Conservation (phyloP, 1,140 invertebrate genomes). For the Temnothorax curvispinosus region DNA sequence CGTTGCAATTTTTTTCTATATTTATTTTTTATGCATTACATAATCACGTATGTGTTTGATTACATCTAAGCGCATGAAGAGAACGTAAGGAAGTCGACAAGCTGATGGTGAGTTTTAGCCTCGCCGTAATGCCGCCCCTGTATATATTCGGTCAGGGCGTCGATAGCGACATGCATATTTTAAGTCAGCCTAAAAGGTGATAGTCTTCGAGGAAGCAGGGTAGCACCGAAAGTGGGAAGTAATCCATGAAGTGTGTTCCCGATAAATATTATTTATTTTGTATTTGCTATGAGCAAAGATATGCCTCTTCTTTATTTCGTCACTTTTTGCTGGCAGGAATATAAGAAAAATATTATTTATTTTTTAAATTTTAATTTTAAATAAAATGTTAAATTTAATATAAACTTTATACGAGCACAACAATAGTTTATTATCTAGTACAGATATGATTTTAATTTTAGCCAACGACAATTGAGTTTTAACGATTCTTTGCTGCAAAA, state of each 20-base stretch:
- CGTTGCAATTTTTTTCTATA: background rate
- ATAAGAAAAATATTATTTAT: background rate
- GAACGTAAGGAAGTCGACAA: background rate
- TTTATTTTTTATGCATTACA: background rate
- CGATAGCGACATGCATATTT: constrained; percentile 70
- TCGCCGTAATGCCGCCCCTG: constrained; percentile 51
- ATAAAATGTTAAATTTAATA: background rate
- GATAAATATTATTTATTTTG: constrained; percentile 56
- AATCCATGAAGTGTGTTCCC: background rate
- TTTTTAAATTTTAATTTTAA: background rate
- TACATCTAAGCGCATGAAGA: background rate
- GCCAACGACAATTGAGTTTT: background rate
- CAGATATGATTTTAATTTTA: background rate
- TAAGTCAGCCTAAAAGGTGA: constrained; percentile 66
- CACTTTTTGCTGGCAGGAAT: background rate
- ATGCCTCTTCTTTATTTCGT: background rate
- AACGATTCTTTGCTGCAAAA: background rate
- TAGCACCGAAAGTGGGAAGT: constrained; percentile 26
- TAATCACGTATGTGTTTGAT: background rate
- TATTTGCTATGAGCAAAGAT: constrained; percentile 8
- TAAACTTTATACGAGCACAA: background rate
- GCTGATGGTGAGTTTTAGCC: constrained; percentile 6
- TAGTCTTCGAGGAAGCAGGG: constrained; percentile 66
- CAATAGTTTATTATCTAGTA: background rate
- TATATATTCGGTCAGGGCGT: constrained; percentile 57